phyloP scores from a whole-genome alignment of 2,888 invertebrate species.

The Pterostichus niger region DNA sequence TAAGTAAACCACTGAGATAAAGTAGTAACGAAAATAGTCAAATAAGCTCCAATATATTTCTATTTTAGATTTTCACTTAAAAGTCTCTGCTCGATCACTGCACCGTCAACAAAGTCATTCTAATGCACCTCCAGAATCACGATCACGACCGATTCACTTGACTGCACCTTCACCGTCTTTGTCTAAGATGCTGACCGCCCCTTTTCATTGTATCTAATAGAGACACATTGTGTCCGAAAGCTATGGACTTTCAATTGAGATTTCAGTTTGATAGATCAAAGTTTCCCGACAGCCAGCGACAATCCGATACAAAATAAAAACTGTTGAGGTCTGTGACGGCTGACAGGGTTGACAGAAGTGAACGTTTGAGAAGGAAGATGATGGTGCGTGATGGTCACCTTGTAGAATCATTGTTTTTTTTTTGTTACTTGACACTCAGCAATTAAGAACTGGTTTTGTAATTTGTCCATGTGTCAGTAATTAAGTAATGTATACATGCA shows the following conservation, averaged over 20 bases:
- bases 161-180: constrained; percentile 23
- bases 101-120: neutral
- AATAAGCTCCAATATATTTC: too few species aligned
- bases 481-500: constrained; percentile 20
- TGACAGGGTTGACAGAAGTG: constrained; percentile 27
- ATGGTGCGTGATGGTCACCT: constrained; percentile 5
- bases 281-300: constrained; percentile 55
- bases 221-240: constrained; percentile 48
- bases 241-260: constrained; percentile 59
- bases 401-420: neutral
- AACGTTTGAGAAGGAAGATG: neutral
- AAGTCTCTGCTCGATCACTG: too few species aligned
- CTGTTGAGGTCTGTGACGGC: neutral
- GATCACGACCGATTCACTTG: neutral
- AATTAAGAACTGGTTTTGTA: constrained; percentile 52
- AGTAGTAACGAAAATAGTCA: too few species aligned
- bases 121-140: neutral
- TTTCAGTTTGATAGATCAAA: constrained; percentile 62
- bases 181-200: constrained; percentile 57
- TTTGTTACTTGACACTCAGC: neutral
- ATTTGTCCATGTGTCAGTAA: constrained; percentile 46
- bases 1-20: too few species aligned
- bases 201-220: constrained; percentile 62
- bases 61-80: too few species aligned
- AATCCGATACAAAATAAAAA: constrained; percentile 39